A percentile compares a stretch with the other conserved stretches of the same genome.
These are phyloP conservation scores for Prunella himalayana DNA, from an alignment of 2,113 vertebrate species.

Conservation along the genomic window DNA sequence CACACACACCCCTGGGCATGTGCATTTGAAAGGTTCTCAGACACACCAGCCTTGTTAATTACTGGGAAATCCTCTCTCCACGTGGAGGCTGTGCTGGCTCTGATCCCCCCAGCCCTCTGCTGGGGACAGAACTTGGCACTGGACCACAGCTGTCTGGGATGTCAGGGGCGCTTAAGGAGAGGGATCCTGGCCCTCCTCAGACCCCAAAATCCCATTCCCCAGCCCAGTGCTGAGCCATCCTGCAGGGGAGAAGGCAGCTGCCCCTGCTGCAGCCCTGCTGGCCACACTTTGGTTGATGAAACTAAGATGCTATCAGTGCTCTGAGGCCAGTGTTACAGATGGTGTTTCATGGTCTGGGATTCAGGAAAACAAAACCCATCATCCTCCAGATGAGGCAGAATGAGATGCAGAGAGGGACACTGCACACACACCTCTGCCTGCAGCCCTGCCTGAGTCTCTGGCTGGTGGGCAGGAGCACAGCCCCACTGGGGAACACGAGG, in stretches of 20 bases:
- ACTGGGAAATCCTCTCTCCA: neutral
- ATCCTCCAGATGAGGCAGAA: neutral
- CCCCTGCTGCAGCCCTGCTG: neutral
- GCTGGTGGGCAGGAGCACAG: neutral
- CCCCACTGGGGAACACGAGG: too few species aligned
- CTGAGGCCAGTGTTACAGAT: neutral
- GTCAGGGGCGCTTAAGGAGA: neutral
- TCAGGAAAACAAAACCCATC: neutral
- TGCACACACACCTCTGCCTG: neutral
- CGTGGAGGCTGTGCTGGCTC: neutral
- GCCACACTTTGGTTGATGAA: neutral
- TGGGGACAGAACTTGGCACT: neutral
- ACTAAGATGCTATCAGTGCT: accelerated
- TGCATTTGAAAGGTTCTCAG: neutral
- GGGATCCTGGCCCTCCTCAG: neutral
- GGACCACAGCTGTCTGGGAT: neutral
- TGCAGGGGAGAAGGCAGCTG: neutral
- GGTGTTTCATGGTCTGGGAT: neutral
- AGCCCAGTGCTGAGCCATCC: accelerated
- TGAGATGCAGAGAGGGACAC: neutral
- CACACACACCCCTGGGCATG: neutral
- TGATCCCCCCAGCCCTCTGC: neutral
- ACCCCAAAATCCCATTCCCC: accelerated
- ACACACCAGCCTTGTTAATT: neutral
- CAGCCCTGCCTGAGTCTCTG: neutral